Evolutionary conservation across 2,888 invertebrate species (phyloP).

Genomic region (Agapostemon virescens): DNA sequence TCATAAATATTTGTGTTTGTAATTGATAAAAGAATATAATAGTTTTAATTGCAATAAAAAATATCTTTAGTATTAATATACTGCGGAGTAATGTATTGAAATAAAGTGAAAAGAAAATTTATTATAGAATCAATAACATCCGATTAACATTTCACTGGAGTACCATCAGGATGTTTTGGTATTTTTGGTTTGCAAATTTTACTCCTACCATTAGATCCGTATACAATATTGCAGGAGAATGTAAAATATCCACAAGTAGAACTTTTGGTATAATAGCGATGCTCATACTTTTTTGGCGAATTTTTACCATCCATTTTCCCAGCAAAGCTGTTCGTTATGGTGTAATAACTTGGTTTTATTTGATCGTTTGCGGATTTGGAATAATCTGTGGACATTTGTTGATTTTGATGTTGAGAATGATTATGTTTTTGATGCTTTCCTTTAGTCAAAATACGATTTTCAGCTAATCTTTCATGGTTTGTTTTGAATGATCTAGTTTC

Average conservation of each 20-base stretch:
- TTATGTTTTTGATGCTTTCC: slow-evolving; percentile 29
- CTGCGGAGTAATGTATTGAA: slow-evolving; percentile 40
- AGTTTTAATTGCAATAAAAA: slow-evolving; percentile 45
- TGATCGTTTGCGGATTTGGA: slow-evolving; percentile 29
- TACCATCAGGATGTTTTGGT: slow-evolving; percentile 89
- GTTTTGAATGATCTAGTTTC: slow-evolving; percentile 72
- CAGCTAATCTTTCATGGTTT: slow-evolving; percentile 57
- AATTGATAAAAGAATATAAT: slow-evolving; percentile 42
- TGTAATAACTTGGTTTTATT: slow-evolving; percentile 83
- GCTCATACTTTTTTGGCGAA: slow-evolving; percentile 82
- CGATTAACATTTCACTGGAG: slow-evolving; percentile 84
- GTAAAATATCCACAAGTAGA: slow-evolving; percentile 94
- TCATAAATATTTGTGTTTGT: slow-evolving; percentile 48
- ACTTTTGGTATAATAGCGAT: slow-evolving; percentile 92
- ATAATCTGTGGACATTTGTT: slow-evolving; percentile 10
- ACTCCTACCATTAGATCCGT: slow-evolving; percentile 88
- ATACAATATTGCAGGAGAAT: slow-evolving; percentile 91
- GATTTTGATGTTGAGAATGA: slow-evolving; percentile 17
- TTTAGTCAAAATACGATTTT: slow-evolving; percentile 17
- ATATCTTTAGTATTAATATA: slow-evolving; percentile 37
- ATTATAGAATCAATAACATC: slow-evolving; percentile 12
- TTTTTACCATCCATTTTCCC: slow-evolving; percentile 85
- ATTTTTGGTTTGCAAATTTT: slow-evolving; percentile 91
- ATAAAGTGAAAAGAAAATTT: slow-evolving; percentile 38
- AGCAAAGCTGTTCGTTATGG: slow-evolving; percentile 90